These are phyloP conservation scores for Mactromeris polynyma DNA, from an alignment of 2,888 invertebrate species.

Conservation along the genomic window DNA sequence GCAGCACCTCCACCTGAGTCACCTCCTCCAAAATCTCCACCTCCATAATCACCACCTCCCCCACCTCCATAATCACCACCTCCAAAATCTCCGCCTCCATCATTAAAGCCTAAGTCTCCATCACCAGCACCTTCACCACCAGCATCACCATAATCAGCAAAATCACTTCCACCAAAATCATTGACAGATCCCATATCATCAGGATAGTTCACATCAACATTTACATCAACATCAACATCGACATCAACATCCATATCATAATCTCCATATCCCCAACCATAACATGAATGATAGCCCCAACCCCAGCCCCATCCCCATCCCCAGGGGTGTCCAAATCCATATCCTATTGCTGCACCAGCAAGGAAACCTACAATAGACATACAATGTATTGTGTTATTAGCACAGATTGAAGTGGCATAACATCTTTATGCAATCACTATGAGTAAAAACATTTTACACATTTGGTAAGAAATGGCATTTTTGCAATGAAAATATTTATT, in stretches of 20 bases:
- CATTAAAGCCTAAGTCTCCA: constrained; percentile 45
- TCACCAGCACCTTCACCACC: constrained; percentile 39
- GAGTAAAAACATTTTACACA: no score
- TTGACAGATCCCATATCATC: constrained; percentile 49
- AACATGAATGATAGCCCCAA: constrained; percentile 62
- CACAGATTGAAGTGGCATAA: no score
- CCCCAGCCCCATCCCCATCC: constrained; percentile 69
- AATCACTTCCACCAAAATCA: constrained; percentile 64
- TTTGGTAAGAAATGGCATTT: no score
- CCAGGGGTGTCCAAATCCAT: constrained; percentile 62
- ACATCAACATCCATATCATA: constrained; percentile 64
- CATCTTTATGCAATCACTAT: no score
- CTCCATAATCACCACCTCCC: constrained; percentile 47
- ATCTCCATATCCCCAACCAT: constrained; percentile 67
- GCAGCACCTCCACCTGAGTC: constrained; percentile 47
- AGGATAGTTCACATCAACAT: constrained; percentile 40
- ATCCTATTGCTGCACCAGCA: constrained; percentile 56
- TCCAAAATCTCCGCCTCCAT: constrained; percentile 51
- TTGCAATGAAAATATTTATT: no score
- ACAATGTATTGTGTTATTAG: background rate
- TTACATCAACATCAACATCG: constrained; percentile 49
- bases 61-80: constrained; percentile 51
- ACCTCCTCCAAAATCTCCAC: constrained; percentile 46
- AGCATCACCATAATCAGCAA: constrained; percentile 54
- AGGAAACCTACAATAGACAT: constrained; percentile 59